A percentile compares a stretch with the other conserved stretches of the same genome.
phyloP scores from a whole-genome alignment of 2,797 vertebrate genomes.

The Lepilemur ruficaudatus region DNA sequence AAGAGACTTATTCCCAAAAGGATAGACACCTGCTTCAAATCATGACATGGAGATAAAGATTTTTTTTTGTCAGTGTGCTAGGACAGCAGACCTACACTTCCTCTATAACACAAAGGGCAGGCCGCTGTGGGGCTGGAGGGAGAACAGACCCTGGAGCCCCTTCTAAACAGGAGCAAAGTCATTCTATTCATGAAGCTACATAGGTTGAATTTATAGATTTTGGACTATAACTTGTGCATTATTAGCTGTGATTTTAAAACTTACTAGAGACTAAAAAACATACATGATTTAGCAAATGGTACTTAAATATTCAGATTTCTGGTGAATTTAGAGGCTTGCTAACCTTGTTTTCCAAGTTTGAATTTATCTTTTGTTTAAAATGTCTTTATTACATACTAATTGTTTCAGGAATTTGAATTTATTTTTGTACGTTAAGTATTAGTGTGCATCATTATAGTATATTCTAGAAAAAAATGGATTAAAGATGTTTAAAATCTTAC shows the following conservation, averaged over 20 bases:
- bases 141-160: not conserved
- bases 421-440: not conserved
- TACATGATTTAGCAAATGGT: not conserved
- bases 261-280: not conserved
- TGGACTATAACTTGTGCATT: not conserved
- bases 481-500: not conserved
- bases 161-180: not conserved
- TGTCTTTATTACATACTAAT: not conserved
- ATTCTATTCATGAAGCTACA: not conserved
- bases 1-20: not conserved
- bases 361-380: conserved; percentile 40
- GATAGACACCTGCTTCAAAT: not conserved
- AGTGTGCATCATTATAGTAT: not conserved
- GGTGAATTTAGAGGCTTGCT: not conserved
- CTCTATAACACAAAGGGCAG: not conserved
- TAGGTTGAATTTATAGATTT: not conserved
- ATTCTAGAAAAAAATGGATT: not conserved
- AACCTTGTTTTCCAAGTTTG: conserved; percentile 18
- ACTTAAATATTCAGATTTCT: not conserved
- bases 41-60: not conserved
- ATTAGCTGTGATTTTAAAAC: not conserved
- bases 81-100: not conserved
- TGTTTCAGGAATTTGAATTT: conserved; percentile 14
- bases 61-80: not conserved
- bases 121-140: not conserved